These are phyloP conservation scores for Elephas maximus DNA, from an alignment of 2,113 vertebrate species.

Conservation along the genomic window DNA sequence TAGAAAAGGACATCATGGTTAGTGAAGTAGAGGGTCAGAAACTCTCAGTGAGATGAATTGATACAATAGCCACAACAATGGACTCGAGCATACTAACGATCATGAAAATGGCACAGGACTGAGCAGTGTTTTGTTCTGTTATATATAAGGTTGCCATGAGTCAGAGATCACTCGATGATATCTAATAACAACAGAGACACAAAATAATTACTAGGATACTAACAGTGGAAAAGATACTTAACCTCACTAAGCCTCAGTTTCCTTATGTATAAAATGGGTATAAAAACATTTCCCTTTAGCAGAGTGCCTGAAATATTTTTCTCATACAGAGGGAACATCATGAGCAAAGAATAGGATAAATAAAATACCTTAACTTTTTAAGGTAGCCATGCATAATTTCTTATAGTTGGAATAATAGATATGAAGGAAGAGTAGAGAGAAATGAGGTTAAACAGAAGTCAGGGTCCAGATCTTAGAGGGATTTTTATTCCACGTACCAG, in stretches of 20 bases:
- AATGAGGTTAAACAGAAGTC: neutral
- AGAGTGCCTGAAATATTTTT: neutral
- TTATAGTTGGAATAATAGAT: neutral
- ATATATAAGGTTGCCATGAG: neutral
- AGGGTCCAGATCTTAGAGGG: neutral
- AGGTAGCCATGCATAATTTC: neutral
- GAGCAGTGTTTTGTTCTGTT: neutral
- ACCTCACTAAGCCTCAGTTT: neutral
- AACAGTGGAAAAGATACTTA: neutral
- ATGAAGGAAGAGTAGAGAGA: neutral
- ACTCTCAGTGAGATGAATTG: neutral
- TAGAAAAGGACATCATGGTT: neutral
- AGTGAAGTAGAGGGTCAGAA: neutral
- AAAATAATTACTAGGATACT: neutral
- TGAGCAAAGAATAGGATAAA: neutral
- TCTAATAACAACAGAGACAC: neutral
- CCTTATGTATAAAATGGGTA: neutral
- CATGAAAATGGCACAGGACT: neutral
- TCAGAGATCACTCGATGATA: neutral
- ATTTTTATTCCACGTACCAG: neutral
- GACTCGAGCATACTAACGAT: neutral
- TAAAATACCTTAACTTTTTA: slow-evolving; percentile 40
- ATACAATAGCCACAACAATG: neutral
- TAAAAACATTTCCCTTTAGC: neutral
- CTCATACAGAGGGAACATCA: neutral